Evolutionary conservation across 2,113 vertebrate species (phyloP).

Genomic region (Notarius lentiginosus): DNA sequence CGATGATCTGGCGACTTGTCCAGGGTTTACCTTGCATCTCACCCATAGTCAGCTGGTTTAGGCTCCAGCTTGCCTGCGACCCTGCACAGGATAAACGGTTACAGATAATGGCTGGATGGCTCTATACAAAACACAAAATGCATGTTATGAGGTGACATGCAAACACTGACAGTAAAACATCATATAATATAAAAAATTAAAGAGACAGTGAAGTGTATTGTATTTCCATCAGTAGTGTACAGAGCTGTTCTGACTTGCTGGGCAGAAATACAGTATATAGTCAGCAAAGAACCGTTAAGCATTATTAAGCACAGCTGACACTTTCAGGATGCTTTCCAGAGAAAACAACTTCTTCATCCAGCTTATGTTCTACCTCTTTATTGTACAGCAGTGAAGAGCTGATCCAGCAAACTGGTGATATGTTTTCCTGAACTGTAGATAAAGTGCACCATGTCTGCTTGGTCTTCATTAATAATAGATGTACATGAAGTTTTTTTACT

Average conservation of each 20-base stretch:
- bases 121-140: background rate
- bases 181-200: too few relatives aligned
- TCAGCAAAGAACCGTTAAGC: background rate
- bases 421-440: background rate
- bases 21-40: too few relatives aligned
- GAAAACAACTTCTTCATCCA: background rate
- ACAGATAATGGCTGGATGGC: too few relatives aligned
- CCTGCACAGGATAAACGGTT: too few relatives aligned
- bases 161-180: background rate
- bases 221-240: background rate
- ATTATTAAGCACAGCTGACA: conserved; percentile 14
- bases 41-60: too few relatives aligned
- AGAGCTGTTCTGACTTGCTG: background rate
- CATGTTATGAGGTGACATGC: background rate
- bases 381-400: background rate
- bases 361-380: background rate
- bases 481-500: background rate
- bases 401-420: background rate
- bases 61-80: too few relatives aligned
- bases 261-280: too few relatives aligned
- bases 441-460: background rate
- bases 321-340: background rate
- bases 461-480: background rate
- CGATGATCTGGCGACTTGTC: too few relatives aligned
- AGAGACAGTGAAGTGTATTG: too few relatives aligned